A percentile compares a stretch with the other conserved stretches of the same genome.
These are phyloP conservation scores for Clarias magur DNA, from an alignment of 2,113 vertebrate species.

Conservation along the genomic window DNA sequence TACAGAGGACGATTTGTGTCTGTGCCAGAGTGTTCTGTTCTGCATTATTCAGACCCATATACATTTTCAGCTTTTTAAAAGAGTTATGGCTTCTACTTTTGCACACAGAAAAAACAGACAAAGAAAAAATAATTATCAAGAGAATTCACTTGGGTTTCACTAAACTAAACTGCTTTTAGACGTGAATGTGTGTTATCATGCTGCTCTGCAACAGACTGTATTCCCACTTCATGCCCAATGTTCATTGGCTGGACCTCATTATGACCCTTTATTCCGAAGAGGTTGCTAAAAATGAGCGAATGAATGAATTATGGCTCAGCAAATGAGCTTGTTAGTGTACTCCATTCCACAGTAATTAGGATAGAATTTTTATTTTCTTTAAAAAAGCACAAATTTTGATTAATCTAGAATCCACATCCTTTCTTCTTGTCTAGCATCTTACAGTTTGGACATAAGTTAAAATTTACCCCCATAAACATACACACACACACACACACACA, in stretches of 20 bases:
- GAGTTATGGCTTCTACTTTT: background rate
- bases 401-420: background rate
- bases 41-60: background rate
- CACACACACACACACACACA: too few relatives aligned
- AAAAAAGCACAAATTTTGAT: background rate
- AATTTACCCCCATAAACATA: background rate
- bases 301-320: background rate
- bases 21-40: constrained; percentile 40
- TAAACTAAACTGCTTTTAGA: background rate
- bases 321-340: background rate
- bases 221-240: background rate
- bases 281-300: background rate
- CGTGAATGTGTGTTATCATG: background rate
- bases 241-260: background rate
- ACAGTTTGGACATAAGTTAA: background rate
- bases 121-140: background rate
- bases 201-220: background rate
- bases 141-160: background rate
- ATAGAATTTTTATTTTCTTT: background rate
- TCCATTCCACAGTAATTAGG: background rate
- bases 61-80: background rate
- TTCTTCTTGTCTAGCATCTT: background rate
- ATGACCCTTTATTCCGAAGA: background rate
- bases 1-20: constrained; percentile 56
- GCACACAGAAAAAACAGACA: background rate